These are phyloP conservation scores for Zootoca vivipara DNA, from an alignment of 2,113 vertebrate species.

Conservation along the genomic window DNA sequence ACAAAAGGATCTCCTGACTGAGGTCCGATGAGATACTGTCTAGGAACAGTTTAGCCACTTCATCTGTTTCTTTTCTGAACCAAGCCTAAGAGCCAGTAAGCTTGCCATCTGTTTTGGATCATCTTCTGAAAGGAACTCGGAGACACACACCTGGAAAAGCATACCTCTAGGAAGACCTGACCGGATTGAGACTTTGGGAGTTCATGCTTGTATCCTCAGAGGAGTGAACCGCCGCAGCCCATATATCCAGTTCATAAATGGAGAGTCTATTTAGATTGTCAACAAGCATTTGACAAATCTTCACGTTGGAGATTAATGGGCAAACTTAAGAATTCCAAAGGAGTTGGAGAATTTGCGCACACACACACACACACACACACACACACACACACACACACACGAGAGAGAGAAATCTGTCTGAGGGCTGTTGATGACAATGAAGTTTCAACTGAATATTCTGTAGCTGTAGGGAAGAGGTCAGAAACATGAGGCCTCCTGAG, in stretches of 20 bases:
- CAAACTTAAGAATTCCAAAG: neutral
- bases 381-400: too few relatives aligned
- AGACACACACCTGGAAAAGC: neutral
- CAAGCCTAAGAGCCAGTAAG: neutral
- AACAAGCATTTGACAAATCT: conserved; percentile 37
- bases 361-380: too few relatives aligned
- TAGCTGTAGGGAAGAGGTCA: conserved; percentile 31
- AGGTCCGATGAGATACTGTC: neutral
- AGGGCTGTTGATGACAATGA: conserved; percentile 13
- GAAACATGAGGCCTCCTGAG: neutral
- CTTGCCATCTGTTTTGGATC: conserved; percentile 11
- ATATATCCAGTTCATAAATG: neutral
- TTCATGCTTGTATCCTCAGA: conserved; percentile 4
- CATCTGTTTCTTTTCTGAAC: neutral
- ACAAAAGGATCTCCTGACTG: too few relatives aligned
- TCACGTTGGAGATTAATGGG: conserved; percentile 14
- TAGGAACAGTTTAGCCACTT: neutral
- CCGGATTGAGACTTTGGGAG: conserved; percentile 34
- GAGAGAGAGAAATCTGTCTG: neutral
- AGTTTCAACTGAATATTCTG: conserved; percentile 19
- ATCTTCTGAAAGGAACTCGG: neutral
- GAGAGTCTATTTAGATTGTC: conserved; percentile 26
- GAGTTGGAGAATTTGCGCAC: neutral
- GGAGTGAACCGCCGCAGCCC: conserved; percentile 40
- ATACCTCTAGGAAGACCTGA: conserved; percentile 13